Percentiles rank a stretch among this genome's conserved stretches.
Evolutionary conservation across 2,888 invertebrate species (phyloP).

Genomic region (Clanis bilineata): DNA sequence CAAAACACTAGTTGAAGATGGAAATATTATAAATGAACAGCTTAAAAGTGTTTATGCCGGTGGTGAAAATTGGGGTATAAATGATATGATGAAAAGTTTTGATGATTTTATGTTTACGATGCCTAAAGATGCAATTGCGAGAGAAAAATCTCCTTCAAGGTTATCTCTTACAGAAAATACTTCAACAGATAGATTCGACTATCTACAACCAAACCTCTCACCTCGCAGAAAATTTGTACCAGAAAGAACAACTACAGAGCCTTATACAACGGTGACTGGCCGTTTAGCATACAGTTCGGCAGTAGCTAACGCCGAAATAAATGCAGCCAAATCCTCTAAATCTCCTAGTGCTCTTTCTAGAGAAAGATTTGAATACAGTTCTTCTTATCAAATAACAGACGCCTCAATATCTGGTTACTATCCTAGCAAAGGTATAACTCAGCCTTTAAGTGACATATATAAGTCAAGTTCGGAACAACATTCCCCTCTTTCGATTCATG

Average conservation of each 20-base stretch:
- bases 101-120: slow-evolving; percentile 82
- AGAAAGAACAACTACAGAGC: slow-evolving; percentile 82
- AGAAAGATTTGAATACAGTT: slow-evolving; percentile 82
- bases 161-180: slow-evolving; percentile 84
- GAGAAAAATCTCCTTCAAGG: slow-evolving; percentile 84
- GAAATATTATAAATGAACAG: slow-evolving; percentile 86
- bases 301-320: slow-evolving; percentile 84
- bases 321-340: slow-evolving; percentile 76
- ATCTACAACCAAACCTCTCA: slow-evolving; percentile 80
- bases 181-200: slow-evolving; percentile 84
- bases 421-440: slow-evolving; percentile 58
- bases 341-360: slow-evolving; percentile 80
- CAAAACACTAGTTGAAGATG: slow-evolving; percentile 83
- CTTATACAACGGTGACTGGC: slow-evolving; percentile 85
- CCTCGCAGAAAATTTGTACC: slow-evolving; percentile 82
- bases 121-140: slow-evolving; percentile 70
- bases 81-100: slow-evolving; percentile 84
- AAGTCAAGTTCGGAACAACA: slow-evolving; percentile 78
- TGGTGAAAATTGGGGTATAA: slow-evolving; percentile 86
- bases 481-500: slow-evolving; percentile 85
- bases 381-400: slow-evolving; percentile 75
- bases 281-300: slow-evolving; percentile 86
- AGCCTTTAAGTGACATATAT: slow-evolving; percentile 76
- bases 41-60: slow-evolving; percentile 86
- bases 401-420: slow-evolving; percentile 64